These are phyloP conservation scores for Piaya cayana DNA, from an alignment of 2,113 vertebrate species.

Conservation along the genomic window DNA sequence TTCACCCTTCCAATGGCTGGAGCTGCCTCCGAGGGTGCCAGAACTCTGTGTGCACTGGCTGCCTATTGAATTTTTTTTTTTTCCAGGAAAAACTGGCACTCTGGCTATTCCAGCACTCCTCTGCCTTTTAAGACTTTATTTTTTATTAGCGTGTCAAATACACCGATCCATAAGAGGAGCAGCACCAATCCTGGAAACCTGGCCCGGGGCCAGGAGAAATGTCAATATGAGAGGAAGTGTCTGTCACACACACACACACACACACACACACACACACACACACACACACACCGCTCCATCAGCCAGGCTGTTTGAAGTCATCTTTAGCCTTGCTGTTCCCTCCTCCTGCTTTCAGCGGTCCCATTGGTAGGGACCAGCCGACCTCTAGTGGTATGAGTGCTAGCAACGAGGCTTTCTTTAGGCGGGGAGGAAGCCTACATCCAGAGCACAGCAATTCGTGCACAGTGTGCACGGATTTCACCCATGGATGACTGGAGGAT, in stretches of 20 bases:
- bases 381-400: conserved; percentile 59
- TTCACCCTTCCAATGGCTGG: background rate
- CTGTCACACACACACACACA: background rate
- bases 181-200: background rate
- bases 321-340: background rate
- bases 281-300: background rate
- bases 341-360: background rate
- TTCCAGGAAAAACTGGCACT: background rate
- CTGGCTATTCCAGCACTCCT: background rate
- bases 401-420: no score
- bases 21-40: background rate
- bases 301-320: background rate
- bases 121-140: background rate
- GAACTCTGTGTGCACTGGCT: background rate
- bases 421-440: background rate
- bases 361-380: conserved; percentile 36
- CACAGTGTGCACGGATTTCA: rapidly evolving
- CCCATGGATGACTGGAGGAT: background rate
- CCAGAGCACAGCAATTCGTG: background rate
- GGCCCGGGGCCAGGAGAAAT: background rate
- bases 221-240: conserved; percentile 27
- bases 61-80: background rate
- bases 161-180: background rate
- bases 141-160: background rate
- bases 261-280: background rate